These are phyloP conservation scores for Loris lydekkerianus DNA, from an alignment of 2,797 vertebrate species.

Conservation along the genomic window DNA sequence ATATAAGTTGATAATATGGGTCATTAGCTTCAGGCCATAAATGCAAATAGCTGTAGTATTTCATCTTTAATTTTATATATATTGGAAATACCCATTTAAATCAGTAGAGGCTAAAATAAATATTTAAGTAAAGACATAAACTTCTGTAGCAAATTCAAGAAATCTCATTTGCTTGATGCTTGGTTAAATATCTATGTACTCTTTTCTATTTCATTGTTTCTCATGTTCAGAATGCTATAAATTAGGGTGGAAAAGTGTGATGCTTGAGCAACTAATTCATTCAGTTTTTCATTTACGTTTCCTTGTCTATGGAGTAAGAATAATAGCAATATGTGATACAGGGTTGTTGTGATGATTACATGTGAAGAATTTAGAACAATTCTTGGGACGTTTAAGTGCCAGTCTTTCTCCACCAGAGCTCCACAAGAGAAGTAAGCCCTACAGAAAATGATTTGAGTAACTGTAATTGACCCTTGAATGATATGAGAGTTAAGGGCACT, in stretches of 20 bases:
- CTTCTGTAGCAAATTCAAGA: conserved; percentile 6
- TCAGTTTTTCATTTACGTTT: not conserved
- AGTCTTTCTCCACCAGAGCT: not conserved
- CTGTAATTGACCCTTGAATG: not conserved
- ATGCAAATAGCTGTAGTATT: not conserved
- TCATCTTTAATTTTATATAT: conserved; percentile 11
- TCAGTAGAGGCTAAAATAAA: conserved; percentile 14
- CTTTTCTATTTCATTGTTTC: not conserved
- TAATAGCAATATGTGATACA: not conserved
- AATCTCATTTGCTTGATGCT: not conserved
- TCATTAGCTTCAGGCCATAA: not conserved
- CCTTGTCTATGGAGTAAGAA: not conserved
- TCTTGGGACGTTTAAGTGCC: not conserved
- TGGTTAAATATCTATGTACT: not conserved
- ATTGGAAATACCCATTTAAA: not conserved
- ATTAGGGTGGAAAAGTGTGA: conserved; percentile 20
- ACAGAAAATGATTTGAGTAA: conserved; percentile 5
- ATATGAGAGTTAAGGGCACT: not conserved
- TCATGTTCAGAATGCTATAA: conserved; percentile 1
- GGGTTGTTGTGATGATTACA: not conserved
- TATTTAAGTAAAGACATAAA: not conserved
- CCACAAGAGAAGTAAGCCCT: conserved; percentile 8
- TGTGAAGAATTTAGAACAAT: not conserved
- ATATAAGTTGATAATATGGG: not conserved
- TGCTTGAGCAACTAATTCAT: not conserved